Conservation (phyloP, 2,113 vertebrate genomes). For the Rhizomys pruinosus region DNA sequence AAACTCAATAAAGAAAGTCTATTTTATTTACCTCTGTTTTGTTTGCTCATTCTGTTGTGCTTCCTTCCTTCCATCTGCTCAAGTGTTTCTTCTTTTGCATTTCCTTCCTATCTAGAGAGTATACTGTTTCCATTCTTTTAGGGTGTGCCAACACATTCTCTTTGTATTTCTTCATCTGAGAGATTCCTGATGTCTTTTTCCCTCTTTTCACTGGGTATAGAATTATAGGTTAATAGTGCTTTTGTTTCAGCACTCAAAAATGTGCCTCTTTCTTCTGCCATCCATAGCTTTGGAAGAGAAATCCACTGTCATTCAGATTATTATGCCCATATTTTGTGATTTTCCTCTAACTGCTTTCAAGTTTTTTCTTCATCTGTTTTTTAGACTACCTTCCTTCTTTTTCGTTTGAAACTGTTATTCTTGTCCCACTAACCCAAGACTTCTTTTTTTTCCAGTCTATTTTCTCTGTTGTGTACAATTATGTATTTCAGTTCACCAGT, state of each 20-base stretch:
- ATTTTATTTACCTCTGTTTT: conserved; percentile 34
- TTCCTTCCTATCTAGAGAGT: conserved; percentile 37
- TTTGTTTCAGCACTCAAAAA: conserved; percentile 38
- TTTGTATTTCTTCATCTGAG: conserved; percentile 41
- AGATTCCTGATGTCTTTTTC: conserved; percentile 31
- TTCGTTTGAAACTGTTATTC: not conserved
- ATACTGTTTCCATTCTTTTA: conserved; percentile 27
- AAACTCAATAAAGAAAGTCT: not conserved
- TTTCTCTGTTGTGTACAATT: conserved; percentile 45
- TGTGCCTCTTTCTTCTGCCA: conserved; percentile 16
- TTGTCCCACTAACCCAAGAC: not conserved
- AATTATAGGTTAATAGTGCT: not conserved
- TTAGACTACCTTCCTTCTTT: conserved; percentile 25
- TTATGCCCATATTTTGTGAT: not conserved
- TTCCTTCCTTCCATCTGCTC: conserved; percentile 18
- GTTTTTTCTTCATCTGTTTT: not conserved
- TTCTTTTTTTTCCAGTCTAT: not conserved
- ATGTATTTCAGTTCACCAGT: conserved; percentile 12
- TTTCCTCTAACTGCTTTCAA: conserved; percentile 36
- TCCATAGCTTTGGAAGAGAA: conserved; percentile 36
- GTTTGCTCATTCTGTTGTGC: conserved; percentile 48
- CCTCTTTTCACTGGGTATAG: conserved; percentile 25
- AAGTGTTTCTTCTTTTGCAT: conserved; percentile 46
- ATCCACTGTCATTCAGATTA: not conserved
- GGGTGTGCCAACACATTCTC: conserved; percentile 10